Evolutionary conservation across 2,888 invertebrate species (phyloP).

Genomic region (Zele albiditarsus): DNA sequence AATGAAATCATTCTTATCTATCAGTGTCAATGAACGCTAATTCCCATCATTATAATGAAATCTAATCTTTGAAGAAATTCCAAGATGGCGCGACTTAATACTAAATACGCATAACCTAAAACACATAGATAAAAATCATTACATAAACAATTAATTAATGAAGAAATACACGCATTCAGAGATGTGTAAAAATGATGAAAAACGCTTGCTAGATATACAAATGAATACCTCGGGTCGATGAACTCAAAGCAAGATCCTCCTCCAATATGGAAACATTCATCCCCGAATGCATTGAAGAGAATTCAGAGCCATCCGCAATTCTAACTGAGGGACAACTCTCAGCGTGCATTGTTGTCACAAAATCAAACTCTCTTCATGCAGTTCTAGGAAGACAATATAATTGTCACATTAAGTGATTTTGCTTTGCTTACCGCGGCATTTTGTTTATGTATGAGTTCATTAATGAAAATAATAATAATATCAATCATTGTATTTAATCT

Average conservation of each 20-base stretch:
- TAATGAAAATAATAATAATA: neutral
- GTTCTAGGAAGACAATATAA: neutral
- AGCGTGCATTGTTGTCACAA: conserved; percentile 47
- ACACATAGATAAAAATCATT: neutral
- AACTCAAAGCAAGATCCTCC: conserved; percentile 55
- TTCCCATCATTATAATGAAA: neutral
- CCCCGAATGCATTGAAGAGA: conserved; percentile 43
- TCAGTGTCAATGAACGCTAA: neutral
- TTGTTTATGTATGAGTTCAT: neutral
- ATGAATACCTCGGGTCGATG: conserved; percentile 51
- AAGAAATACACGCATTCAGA: neutral
- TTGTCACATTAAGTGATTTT: neutral
- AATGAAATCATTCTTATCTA: neutral
- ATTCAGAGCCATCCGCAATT: conserved; percentile 42
- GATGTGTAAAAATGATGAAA: neutral
- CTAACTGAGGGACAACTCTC: conserved; percentile 47
- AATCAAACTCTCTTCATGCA: neutral
- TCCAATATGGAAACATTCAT: conserved; percentile 52
- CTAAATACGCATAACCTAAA: neutral
- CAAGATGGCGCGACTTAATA: conserved; percentile 2
- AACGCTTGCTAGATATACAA: neutral
- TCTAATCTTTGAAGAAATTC: neutral
- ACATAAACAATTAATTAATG: neutral
- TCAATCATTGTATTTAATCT: neutral
- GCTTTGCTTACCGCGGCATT: neutral